Base-by-base conservation (phyloP, 2,888 invertebrate genomes). In the Yponomeuta plumbellus region DNA sequence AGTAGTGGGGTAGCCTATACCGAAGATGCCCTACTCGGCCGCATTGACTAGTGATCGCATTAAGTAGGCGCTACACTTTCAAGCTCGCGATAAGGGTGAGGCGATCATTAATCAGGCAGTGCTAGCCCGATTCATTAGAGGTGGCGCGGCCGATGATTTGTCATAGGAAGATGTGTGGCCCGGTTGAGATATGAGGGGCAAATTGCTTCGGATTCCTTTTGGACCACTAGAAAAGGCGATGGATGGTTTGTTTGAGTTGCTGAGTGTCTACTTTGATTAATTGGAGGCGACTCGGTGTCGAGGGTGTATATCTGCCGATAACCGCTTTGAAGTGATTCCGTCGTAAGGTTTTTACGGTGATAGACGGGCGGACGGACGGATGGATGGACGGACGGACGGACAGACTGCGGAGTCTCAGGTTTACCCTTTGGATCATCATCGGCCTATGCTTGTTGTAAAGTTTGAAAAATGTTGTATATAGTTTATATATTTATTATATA, bases 41-140 rank as follows among this genome's bases (percentile, higher is more conserved):
- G 13, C 34, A 23, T 34, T 39, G n/a, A 23, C 11, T 62, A 39
- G 62, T 26, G 84, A 85, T 84, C 83, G 84, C 86, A 87, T 87
- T 87, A 86, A 76, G 80, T 74, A 82, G 84, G 82, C 81, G 84
- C 83, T 78, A 81, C 79, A 81, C 80, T 81, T 80, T 78, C 75
- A 71, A 69, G 70, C 72, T 68, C 69, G 3, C 75, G 88, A 88
- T 88, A 88, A 86, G 78, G 75, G 73, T 71, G 75, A 75, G 82
- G 83, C 83, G 82, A 84, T 76, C 87, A 88, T 89, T 88, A 86
- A 88, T 89, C 88, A 88, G 83, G 71, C 75, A 79, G 75, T 82
- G 76, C 78, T 77, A 21, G 20, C 63, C 66, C 85, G 84, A 84
- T 88, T 89, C 88, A 88, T 89, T 89, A 88, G 79, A 70, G 73